Percentiles rank a stretch among this genome's conserved stretches.
These are phyloP conservation scores for Echiichthys vipera DNA, from an alignment of 2,797 vertebrate species.

Conservation along the genomic window DNA sequence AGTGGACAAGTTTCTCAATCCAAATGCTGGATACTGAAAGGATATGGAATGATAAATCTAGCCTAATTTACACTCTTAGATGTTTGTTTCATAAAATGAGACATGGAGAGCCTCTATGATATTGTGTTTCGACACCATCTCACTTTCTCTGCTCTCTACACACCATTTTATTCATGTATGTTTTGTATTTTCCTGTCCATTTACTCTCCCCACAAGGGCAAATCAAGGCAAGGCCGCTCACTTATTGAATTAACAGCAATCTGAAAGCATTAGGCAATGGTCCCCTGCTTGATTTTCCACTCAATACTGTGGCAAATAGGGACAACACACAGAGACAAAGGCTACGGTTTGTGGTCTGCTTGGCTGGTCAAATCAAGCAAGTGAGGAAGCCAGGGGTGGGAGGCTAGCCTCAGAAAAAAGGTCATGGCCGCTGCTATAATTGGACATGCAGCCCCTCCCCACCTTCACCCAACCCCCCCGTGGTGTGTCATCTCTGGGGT, in stretches of 20 bases:
- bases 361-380: slow-evolving; percentile 51
- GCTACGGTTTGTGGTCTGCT: slow-evolving; percentile 49
- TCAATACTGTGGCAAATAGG: slow-evolving; percentile 66
- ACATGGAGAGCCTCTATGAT: slow-evolving; percentile 11
- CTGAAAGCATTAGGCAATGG: slow-evolving; percentile 76
- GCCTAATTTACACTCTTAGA: slow-evolving; percentile 19
- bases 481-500: slow-evolving; percentile 38
- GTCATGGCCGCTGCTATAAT: slow-evolving; percentile 53
- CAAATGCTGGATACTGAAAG: too few species aligned
- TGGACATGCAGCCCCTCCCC: slow-evolving; percentile 43
- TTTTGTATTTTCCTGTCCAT: slow-evolving; percentile 62
- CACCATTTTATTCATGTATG: slow-evolving; percentile 58
- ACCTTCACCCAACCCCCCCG: too few species aligned
- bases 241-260: slow-evolving; percentile 84
- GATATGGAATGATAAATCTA: slow-evolving; percentile 4
- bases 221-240: slow-evolving; percentile 60
- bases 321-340: slow-evolving; percentile 50
- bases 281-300: slow-evolving; percentile 70
- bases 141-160: slow-evolving; percentile 29
- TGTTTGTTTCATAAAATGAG: slow-evolving; percentile 22
- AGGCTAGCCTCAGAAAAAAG: slow-evolving; percentile 17
- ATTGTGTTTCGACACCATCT: slow-evolving; percentile 19
- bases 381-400: slow-evolving; percentile 22
- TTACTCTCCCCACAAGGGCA: slow-evolving; percentile 66
- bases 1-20: not conserved